phyloP scores from a whole-genome alignment of 2,888 invertebrate species.

The Pseudococcus longispinus region DNA sequence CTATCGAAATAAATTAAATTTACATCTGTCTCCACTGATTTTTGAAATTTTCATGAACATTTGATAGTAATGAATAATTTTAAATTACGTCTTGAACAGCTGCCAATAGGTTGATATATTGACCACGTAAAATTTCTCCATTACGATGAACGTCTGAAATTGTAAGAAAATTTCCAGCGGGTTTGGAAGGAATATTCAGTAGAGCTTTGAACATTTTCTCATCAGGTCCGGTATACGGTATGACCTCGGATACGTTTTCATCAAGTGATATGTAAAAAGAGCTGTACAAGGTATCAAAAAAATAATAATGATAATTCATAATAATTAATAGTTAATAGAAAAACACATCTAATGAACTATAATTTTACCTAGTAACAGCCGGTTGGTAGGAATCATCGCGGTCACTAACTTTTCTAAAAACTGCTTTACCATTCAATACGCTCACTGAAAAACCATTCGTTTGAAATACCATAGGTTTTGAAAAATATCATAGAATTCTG shows the following conservation, averaged over 20 bases:
- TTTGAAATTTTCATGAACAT: constrained; percentile 16
- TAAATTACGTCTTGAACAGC: constrained; percentile 68
- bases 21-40: too few relatives aligned
- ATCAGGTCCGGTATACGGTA: constrained; percentile 68
- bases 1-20: constrained; percentile 59
- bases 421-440: constrained; percentile 72
- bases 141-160: constrained; percentile 68
- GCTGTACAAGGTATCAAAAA: constrained; percentile 65
- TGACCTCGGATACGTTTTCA: constrained; percentile 72
- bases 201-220: constrained; percentile 66
- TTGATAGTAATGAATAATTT: background rate
- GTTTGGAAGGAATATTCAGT: constrained; percentile 72
- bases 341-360: background rate
- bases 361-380: constrained; percentile 59
- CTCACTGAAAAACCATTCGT: constrained; percentile 68
- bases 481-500: background rate
- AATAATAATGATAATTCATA: background rate
- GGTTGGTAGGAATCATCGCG: constrained; percentile 59
- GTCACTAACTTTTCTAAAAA: constrained; percentile 63
- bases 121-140: constrained; percentile 64
- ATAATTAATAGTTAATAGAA: background rate
- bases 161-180: constrained; percentile 67
- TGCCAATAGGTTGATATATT: constrained; percentile 73
- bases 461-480: background rate
- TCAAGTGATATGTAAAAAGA: constrained; percentile 72